phyloP scores from a whole-genome alignment of 2,113 vertebrate species.

The Istiophorus platypterus region DNA sequence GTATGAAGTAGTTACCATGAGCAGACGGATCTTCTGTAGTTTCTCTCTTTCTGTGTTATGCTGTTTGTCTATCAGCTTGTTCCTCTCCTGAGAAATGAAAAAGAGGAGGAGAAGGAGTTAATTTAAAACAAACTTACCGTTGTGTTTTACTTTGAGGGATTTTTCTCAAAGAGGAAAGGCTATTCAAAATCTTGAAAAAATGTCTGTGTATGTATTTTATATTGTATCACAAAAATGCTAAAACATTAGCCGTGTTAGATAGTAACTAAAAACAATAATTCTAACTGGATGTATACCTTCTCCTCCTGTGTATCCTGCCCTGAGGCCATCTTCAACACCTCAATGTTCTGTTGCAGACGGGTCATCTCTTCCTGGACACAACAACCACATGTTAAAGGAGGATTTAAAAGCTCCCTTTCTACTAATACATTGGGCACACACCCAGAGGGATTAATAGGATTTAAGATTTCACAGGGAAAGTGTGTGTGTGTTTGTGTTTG shows the following conservation, averaged over 20 bases:
- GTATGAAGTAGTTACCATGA: constrained; percentile 86
- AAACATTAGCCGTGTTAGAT: not conserved
- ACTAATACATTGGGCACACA: not conserved
- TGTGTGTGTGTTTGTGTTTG: too few relatives aligned
- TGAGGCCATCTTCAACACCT: constrained; percentile 86
- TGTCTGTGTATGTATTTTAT: not conserved
- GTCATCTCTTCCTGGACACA: constrained; percentile 92
- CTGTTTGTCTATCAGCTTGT: constrained; percentile 89
- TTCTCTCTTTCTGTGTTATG: constrained; percentile 93
- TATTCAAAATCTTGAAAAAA: not conserved
- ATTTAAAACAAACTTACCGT: not conserved
- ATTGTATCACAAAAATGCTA: not conserved
- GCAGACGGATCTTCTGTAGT: constrained; percentile 94
- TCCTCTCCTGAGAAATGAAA: constrained; percentile 85
- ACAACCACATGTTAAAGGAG: not conserved
- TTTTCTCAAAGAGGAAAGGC: not conserved
- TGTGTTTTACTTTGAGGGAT: not conserved
- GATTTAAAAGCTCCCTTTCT: not conserved
- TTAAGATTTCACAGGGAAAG: too few relatives aligned
- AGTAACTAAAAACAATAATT: not conserved
- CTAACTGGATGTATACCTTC: constrained; percentile 80
- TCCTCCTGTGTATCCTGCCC: constrained; percentile 84
- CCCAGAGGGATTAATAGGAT: not conserved
- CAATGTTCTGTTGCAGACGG: constrained; percentile 92
- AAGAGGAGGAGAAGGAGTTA: not conserved